Conservation (phyloP, 2,797 vertebrate genomes). For the Sebastolobus alascanus region DNA sequence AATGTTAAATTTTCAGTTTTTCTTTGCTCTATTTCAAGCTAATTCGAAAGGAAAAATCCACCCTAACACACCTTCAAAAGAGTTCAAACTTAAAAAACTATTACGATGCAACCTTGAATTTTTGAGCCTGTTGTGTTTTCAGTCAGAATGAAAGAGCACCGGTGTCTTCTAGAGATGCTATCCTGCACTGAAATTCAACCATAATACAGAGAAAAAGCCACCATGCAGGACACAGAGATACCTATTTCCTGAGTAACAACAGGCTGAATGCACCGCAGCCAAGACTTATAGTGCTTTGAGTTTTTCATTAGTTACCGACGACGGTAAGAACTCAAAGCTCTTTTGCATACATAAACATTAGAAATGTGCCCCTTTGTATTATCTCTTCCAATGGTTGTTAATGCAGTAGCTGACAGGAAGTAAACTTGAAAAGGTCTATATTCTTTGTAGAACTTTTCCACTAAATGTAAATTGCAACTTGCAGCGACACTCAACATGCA, state of each 20-base stretch:
- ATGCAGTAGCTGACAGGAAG: too few relatives aligned
- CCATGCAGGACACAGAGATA: not conserved
- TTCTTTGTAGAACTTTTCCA: constrained; percentile 1
- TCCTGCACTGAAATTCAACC: not conserved
- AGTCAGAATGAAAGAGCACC: not conserved
- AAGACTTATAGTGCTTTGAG: not conserved
- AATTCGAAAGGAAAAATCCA: not conserved
- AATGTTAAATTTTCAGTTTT: not conserved
- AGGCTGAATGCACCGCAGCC: not conserved
- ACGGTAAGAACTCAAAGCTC: not conserved
- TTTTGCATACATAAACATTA: not conserved
- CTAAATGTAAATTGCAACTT: not conserved
- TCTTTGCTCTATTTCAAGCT: not conserved
- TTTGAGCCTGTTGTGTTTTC: not conserved
- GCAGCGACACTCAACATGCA: not conserved
- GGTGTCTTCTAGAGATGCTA: not conserved
- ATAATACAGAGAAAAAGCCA: not conserved
- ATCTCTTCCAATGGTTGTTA: too few relatives aligned
- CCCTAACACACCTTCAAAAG: not conserved
- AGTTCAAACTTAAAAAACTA: not conserved
- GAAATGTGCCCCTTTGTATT: too few relatives aligned
- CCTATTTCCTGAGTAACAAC: not conserved
- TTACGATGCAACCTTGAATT: not conserved
- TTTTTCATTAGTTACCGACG: not conserved
- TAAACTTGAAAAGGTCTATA: too few relatives aligned